Conservation (phyloP, 2,888 invertebrate genomes). For the Sinohyriopsis cumingii region DNA sequence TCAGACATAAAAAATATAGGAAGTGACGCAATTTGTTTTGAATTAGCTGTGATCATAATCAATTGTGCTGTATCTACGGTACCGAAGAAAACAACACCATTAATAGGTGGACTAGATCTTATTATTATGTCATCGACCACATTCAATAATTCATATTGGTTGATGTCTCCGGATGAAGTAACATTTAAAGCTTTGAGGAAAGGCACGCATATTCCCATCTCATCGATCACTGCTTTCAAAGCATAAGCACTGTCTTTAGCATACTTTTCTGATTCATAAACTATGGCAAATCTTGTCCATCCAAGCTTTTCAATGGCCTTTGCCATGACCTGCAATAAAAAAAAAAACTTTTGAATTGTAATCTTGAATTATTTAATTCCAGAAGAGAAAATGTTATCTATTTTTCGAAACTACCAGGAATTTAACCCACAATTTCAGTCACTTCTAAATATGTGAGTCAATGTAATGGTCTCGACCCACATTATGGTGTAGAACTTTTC, state of each 20-base stretch:
- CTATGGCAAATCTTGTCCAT: slow-evolving; percentile 18
- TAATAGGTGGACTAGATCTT: slow-evolving; percentile 7
- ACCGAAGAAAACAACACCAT: slow-evolving; percentile 14
- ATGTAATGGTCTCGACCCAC: too few relatives aligned
- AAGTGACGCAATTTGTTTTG: neutral
- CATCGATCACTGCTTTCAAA: neutral
- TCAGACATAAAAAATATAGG: slow-evolving; percentile 14
- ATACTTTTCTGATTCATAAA: slow-evolving; percentile 13
- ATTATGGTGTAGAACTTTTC: too few relatives aligned
- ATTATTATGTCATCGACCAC: slow-evolving; percentile 1
- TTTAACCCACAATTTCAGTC: too few relatives aligned
- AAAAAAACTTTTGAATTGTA: neutral
- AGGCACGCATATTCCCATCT: slow-evolving; percentile 6
- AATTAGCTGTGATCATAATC: slow-evolving; percentile 4
- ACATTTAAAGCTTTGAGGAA: neutral
- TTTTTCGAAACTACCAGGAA: too few relatives aligned
- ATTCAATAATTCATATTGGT: neutral
- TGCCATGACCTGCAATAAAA: slow-evolving; percentile 16
- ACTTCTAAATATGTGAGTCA: too few relatives aligned
- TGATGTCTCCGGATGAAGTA: neutral
- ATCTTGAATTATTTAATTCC: too few relatives aligned
- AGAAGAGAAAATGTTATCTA: too few relatives aligned
- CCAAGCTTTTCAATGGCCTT: slow-evolving; percentile 3
- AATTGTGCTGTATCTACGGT: neutral
- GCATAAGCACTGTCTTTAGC: slow-evolving; percentile 5